A percentile compares a stretch with the other conserved stretches of the same genome.
These are phyloP conservation scores for Drosophila repleta DNA, from an alignment of 1,140 invertebrate genomes.

Conservation along the genomic window DNA sequence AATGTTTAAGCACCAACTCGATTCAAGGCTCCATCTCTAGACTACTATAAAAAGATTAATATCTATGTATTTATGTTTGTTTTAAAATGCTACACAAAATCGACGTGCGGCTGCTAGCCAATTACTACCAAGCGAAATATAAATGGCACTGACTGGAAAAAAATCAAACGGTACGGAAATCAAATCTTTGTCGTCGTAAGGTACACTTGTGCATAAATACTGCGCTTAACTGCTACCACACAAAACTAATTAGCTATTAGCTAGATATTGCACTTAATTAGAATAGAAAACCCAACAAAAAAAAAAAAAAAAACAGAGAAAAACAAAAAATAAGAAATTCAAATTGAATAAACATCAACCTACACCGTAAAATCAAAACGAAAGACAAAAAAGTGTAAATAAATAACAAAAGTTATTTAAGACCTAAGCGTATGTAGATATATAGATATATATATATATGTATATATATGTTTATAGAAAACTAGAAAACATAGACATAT, in stretches of 20 bases:
- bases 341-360: conserved; percentile 32
- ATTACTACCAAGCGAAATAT: conserved; percentile 23
- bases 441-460: conserved; percentile 9
- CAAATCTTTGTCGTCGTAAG: conserved; percentile 59
- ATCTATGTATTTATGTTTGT: conserved; percentile 12
- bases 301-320: conserved; percentile 20
- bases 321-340: conserved; percentile 5
- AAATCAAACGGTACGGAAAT: conserved; percentile 69
- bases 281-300: conserved; percentile 20
- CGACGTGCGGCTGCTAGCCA: conserved; percentile 14
- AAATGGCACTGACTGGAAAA: conserved; percentile 79
- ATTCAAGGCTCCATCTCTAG: conserved; percentile 69
- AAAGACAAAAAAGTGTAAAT: conserved; percentile 10
- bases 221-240: conserved; percentile 55
- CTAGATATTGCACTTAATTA: conserved; percentile 62
- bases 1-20: conserved; percentile 69
- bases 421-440: conserved; percentile 13
- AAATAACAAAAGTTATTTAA: conserved; percentile 21
- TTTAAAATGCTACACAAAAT: conserved; percentile 35
- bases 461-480: conserved; percentile 32
- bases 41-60: conserved; percentile 2
- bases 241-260: conserved; percentile 51
- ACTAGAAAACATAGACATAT: conserved; percentile 25
- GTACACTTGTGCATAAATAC: conserved; percentile 82
- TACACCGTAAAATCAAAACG: conserved; percentile 42